These are phyloP conservation scores for Hydrochoerus hydrochaeris DNA, from an alignment of 2,113 vertebrate species.

Conservation along the genomic window DNA sequence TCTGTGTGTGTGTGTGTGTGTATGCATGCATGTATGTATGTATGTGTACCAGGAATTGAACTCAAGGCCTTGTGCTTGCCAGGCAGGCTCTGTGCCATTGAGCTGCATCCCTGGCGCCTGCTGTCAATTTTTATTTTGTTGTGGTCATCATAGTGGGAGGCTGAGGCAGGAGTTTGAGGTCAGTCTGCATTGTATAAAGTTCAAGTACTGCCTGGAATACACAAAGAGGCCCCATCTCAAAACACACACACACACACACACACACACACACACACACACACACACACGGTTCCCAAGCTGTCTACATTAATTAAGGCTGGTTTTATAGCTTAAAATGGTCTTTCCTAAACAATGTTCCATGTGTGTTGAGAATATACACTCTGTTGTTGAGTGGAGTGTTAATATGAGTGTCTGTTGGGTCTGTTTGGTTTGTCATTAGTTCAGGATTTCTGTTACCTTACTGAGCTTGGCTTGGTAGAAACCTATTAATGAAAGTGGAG, in stretches of 20 bases:
- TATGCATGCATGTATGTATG: no score
- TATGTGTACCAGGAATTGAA: no score
- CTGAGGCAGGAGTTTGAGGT: neutral
- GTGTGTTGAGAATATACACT: neutral
- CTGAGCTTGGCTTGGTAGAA: neutral
- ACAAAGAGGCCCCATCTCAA: neutral
- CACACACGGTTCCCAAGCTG: neutral
- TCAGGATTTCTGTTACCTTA: slow-evolving; percentile 1
- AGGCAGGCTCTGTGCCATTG: no score
- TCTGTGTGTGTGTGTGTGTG: no score
- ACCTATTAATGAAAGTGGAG: neutral
- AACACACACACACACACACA: no score
- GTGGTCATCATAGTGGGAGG: neutral
- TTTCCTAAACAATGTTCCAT: neutral
- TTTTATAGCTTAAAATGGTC: neutral
- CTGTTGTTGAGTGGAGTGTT: neutral
- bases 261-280: no score
- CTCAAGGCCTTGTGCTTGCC: no score
- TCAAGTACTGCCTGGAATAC: neutral
- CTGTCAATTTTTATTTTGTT: neutral
- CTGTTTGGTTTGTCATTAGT: neutral
- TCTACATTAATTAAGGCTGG: neutral
- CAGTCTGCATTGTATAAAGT: neutral
- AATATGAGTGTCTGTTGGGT: neutral
- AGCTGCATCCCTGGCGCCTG: neutral